Evolutionary conservation across 2,888 invertebrate species (phyloP).

Genomic region (Eupithecia abbreviata): DNA sequence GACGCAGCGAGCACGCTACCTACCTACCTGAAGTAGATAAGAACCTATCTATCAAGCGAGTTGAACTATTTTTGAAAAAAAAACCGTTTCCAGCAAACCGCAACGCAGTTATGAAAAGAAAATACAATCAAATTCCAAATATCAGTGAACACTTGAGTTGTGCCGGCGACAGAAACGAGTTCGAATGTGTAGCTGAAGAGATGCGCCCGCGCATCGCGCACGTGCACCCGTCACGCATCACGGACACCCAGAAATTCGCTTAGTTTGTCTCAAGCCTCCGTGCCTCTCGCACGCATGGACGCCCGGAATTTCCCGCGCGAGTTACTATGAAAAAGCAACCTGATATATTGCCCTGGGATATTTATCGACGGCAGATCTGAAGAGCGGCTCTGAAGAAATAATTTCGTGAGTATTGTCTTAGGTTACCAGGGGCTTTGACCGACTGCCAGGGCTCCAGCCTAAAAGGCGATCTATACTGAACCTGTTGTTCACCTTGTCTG

Average conservation of each 20-base stretch:
- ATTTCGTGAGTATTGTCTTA: conserved; percentile 67
- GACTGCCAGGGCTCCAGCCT: conserved; percentile 55
- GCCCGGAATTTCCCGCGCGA: conserved; percentile 63
- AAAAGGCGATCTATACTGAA: conserved; percentile 62
- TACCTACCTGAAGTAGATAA: neutral
- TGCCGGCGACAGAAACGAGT: conserved; percentile 23
- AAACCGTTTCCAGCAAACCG: neutral
- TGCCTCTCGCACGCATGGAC: conserved; percentile 72
- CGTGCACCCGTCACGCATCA: conserved; percentile 80
- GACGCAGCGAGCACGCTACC: neutral
- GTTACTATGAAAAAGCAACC: conserved; percentile 72
- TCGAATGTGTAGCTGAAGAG: conserved; percentile 48
- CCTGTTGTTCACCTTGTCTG: conserved; percentile 70
- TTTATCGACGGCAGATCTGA: conserved; percentile 50
- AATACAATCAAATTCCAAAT: conserved; percentile 7
- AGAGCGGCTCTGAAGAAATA: conserved; percentile 62
- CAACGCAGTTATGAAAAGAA: conserved; percentile 3
- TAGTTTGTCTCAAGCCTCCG: conserved; percentile 75
- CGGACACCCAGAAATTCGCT: conserved; percentile 76
- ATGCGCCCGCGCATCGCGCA: conserved; percentile 72
- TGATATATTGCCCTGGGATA: conserved; percentile 57
- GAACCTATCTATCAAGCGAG: neutral
- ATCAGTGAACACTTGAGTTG: conserved; percentile 19
- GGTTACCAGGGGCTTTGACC: conserved; percentile 59
- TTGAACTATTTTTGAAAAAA: neutral